Evolutionary conservation across 2,797 vertebrate genomes (phyloP).

Genomic region (Rhodeus uyekii): DNA sequence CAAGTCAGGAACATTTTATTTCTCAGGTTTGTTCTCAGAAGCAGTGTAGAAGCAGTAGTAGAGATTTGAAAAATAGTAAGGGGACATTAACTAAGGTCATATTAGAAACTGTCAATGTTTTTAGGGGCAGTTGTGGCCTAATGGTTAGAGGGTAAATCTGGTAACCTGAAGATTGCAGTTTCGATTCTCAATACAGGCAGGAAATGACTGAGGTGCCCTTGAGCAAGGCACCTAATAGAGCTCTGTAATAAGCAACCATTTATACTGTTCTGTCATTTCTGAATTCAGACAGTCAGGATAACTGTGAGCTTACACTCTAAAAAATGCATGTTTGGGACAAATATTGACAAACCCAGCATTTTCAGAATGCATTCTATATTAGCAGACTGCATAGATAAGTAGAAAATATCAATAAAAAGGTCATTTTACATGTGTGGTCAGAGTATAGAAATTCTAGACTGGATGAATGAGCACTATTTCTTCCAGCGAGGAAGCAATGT

Average conservation of each 20-base stretch:
- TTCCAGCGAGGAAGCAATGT: background rate
- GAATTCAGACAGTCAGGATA: background rate
- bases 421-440: slow-evolving; percentile 7
- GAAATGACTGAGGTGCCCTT: too few relatives aligned
- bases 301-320: background rate
- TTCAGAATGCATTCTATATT: background rate
- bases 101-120: background rate
- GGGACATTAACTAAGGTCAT: background rate
- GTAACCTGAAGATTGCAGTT: too few relatives aligned
- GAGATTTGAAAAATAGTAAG: background rate
- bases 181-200: too few relatives aligned
- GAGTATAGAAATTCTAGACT: slow-evolving; percentile 18
- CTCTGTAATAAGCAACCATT: background rate
- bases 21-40: background rate
- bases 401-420: background rate
- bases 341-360: too few relatives aligned
- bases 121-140: too few relatives aligned
- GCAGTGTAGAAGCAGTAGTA: background rate
- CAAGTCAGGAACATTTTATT: background rate
- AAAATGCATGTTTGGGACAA: too few relatives aligned
- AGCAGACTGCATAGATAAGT: background rate
- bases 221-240: too few relatives aligned
- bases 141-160: too few relatives aligned
- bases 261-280: background rate
- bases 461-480: background rate